phyloP scores from a whole-genome alignment of 2,797 vertebrate species.

The Botia kubotai region DNA sequence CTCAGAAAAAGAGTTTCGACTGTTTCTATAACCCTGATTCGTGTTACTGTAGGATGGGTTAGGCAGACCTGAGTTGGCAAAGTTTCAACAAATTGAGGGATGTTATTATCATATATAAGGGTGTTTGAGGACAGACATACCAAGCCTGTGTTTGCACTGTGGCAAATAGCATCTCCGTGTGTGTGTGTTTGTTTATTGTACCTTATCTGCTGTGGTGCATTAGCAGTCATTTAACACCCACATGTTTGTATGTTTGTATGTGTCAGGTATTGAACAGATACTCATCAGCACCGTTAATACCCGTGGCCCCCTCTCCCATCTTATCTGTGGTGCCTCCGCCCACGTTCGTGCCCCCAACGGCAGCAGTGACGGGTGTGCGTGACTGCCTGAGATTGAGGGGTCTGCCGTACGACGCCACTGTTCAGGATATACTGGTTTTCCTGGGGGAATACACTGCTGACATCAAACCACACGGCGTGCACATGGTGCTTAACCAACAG shows the following conservation, averaged over 20 bases:
- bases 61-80: background rate
- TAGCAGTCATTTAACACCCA: constrained; percentile 9
- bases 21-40: background rate
- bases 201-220: background rate
- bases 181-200: background rate
- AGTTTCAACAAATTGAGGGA: background rate
- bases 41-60: background rate
- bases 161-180: background rate
- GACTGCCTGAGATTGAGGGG: constrained; percentile 92
- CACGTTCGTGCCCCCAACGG: constrained; percentile 83
- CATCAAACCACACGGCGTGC: constrained; percentile 93
- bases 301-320: constrained; percentile 80
- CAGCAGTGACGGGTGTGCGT: constrained; percentile 72
- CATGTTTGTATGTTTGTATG: constrained; percentile 39
- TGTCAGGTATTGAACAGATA: constrained; percentile 92
- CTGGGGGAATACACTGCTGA: constrained; percentile 92
- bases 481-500: constrained; percentile 99
- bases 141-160: background rate
- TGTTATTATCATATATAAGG: background rate
- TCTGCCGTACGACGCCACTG: constrained; percentile 92
- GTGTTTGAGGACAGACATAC: background rate
- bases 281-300: constrained; percentile 89
- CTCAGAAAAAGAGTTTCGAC: too few relatives aligned
- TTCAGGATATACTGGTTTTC: constrained; percentile 95
- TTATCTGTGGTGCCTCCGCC: constrained; percentile 82